Evolutionary conservation across 2,888 invertebrate species (phyloP), one percentile per base, ranked within the genome.

Genomic region (Cyclophora punctaria): DNA sequence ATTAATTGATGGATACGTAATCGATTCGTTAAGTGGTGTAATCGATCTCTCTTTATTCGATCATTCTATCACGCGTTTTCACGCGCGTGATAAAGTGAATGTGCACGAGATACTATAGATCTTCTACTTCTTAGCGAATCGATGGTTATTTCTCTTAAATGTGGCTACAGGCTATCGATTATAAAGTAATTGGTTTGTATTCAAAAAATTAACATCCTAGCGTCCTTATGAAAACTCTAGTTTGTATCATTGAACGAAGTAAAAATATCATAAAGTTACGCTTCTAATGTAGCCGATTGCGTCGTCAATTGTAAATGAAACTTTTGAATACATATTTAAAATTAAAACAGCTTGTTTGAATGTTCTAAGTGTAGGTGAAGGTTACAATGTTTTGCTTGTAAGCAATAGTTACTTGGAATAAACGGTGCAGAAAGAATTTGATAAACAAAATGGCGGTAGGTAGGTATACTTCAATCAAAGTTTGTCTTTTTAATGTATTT

Each of bases 221-320:
- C 20, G 20, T 20, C 41, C 7, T 7, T 50, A 52, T 37, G 40
- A 41, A 41, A 41, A 41, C 5, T 41, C 41, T 41, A 41, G 41
- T 41, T 2, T 4, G 51, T 52, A 57, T 53, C 44, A 53, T 20
- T 20, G 20, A 20, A 20, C 20, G 20, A 20, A 20, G 20, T 20
- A 20, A 20, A 52, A 48, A 59, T 52, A 55, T 56, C 57, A 51
- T 51, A 47, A 55, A 54, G 56, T 63, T 65, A 65, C 66, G 71
- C 70, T 75, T 76, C 58, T 55, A 66, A 46, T 57, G 60, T 73
- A 73, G 72, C 60, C 59, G 64, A 65, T 60, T 59, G 67, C 66
- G 59, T 56, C 52, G 72, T 75, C 75, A 74, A 75, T 73, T 75
- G 67, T 69, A 66, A 65, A 53, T 57, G 49, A 20, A 47, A 46